phyloP scores from a whole-genome alignment of 1,140 invertebrate species.

The Gryon sp. region DNA sequence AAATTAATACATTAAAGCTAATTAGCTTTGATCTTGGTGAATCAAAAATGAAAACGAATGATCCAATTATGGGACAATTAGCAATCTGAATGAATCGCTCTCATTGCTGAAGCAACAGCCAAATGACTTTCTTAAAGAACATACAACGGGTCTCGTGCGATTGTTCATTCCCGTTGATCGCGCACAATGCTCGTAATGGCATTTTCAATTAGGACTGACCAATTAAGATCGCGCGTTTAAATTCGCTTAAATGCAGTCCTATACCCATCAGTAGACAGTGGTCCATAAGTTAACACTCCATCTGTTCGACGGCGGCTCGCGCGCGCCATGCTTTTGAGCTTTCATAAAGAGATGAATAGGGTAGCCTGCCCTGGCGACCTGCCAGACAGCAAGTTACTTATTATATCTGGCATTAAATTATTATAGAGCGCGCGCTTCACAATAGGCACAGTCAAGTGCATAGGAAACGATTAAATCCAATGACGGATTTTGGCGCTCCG shows the following conservation, averaged over 20 bases:
- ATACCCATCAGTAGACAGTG: constrained; percentile 64
- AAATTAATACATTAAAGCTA: too few relatives aligned
- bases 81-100: constrained; percentile 31
- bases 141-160: constrained; percentile 18
- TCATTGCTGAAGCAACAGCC: constrained; percentile 28
- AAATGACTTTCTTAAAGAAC: constrained; percentile 56
- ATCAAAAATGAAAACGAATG: too few relatives aligned
- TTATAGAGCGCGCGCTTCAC: constrained; percentile 76
- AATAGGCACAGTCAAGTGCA: constrained; percentile 77
- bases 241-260: constrained; percentile 65
- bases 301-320: constrained; percentile 63
- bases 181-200: constrained; percentile 66
- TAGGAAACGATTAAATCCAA: constrained; percentile 79
- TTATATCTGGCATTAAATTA: constrained; percentile 80
- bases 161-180: constrained; percentile 56
- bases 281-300: constrained; percentile 77
- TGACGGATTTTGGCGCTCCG: constrained; percentile 64
- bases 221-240: constrained; percentile 71
- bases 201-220: constrained; percentile 71
- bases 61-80: too few relatives aligned
- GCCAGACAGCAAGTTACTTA: constrained; percentile 80
- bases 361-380: constrained; percentile 71
- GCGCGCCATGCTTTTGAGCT: constrained; percentile 71
- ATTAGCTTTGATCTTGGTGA: too few relatives aligned
- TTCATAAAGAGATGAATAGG: constrained; percentile 77